Evolutionary conservation across 2,888 invertebrate species (phyloP).

Genomic region (Hemithea aestivaria): DNA sequence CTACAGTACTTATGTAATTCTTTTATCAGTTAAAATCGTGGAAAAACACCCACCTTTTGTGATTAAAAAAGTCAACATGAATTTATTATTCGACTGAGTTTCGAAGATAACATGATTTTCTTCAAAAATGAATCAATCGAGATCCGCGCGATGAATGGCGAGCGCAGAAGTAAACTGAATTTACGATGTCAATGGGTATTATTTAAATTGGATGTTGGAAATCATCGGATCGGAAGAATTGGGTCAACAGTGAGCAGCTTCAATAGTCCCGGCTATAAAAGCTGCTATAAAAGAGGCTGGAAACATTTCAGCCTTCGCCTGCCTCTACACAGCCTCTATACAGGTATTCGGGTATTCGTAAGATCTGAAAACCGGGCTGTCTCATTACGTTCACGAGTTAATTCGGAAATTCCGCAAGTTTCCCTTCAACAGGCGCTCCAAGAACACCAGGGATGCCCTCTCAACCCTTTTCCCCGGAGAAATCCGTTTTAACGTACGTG

Average conservation of each 20-base stretch:
- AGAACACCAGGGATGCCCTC: conserved; percentile 6
- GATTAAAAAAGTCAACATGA: too few species aligned
- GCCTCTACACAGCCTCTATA: conserved; percentile 14
- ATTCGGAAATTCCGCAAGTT: conserved; percentile 37
- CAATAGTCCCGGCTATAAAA: not conserved
- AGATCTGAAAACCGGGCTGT: conserved; percentile 18
- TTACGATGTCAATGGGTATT: not conserved
- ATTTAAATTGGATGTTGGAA: conserved; percentile 1
- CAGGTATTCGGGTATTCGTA: conserved; percentile 16
- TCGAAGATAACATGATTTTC: too few species aligned
- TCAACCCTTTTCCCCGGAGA: not conserved
- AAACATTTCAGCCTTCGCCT: conserved; percentile 8
- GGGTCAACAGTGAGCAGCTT: not conserved
- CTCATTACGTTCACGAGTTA: conserved; percentile 36
- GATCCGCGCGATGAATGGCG: not conserved
- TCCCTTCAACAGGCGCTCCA: conserved; percentile 5
- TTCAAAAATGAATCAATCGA: not conserved
- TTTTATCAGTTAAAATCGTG: too few species aligned
- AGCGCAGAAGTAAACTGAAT: conserved; percentile 1
- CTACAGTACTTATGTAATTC: too few species aligned
- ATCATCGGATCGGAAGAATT: not conserved
- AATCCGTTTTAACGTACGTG: not conserved
- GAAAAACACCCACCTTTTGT: too few species aligned
- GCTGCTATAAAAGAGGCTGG: conserved; percentile 6
- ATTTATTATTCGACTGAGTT: too few species aligned